Base-by-base conservation (phyloP, 1,140 invertebrate species). In the Brevipalpus yothersi region DNA sequence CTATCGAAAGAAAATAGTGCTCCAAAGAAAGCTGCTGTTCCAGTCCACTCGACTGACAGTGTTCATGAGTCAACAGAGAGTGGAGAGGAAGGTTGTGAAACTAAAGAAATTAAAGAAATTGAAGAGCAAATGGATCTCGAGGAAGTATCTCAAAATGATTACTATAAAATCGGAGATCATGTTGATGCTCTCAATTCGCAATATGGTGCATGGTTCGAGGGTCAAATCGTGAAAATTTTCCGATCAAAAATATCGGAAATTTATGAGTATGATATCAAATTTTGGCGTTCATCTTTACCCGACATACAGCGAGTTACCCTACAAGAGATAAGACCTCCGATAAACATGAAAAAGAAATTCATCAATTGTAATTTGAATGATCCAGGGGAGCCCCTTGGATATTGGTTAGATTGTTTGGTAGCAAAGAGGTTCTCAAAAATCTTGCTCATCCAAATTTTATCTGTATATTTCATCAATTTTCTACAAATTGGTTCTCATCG, bases 401-500 rank as follows among this genome's bases (percentile, higher is more conserved):
- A 79, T 68, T 87, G 84, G 84, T 86, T 79, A 72, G 81, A 81
- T 57, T 73, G 74, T 62, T 67, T 72, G n/a, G 68, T 80, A 43
- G 72, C 70, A 17, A 67, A 31, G 2, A 31, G 5, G 2, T 45
- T 45, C 10, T 45, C 15, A 43, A 43, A 43, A 43, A 15, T 15
- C 12, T 13, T 15, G 43, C 4, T 15, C 43, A 19, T 19, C 4
- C n/a, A n/a, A n/a, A n/a, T n/a, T n/a, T n/a, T n/a, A n/a, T n/a
- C n/a, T n/a, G n/a, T n/a, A n/a, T n/a, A 19, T 51, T 51, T 17
- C 5, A 42, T 63, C 49, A 51, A 51, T 51, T 7, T 77, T 87
- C 61, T 87, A 88, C 74, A 85, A 81, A 73, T 73, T 91, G 61
- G 86, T 90, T 53, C 75, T 91, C 57, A 91, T 86, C 63, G 87